phyloP scores from a whole-genome alignment of 2,113 vertebrate genomes.

The Corynorhinus townsendii region DNA sequence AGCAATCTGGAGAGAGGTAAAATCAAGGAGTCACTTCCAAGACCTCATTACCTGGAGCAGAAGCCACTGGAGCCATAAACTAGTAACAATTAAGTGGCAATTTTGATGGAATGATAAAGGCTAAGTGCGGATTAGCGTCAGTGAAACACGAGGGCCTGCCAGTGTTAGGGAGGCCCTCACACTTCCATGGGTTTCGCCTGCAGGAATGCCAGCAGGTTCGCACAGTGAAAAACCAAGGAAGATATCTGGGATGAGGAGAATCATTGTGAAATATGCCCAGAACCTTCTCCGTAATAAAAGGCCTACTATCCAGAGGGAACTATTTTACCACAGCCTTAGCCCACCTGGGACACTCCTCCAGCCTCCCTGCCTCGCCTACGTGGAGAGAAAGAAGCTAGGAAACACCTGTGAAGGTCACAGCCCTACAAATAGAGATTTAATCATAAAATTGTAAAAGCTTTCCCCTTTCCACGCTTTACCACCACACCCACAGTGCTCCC shows the following conservation, averaged over 20 bases:
- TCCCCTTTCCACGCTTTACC: neutral
- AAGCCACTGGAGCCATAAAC: neutral
- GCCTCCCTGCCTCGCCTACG: neutral
- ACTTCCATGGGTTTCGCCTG: neutral
- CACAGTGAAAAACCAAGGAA: neutral
- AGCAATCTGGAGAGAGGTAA: neutral
- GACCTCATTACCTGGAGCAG: neutral
- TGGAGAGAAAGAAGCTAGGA: neutral
- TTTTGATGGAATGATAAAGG: neutral
- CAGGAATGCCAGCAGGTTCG: neutral
- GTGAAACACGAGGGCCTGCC: neutral
- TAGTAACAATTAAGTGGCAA: neutral
- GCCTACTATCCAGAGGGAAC: neutral
- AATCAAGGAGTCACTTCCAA: neutral
- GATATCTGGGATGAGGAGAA: neutral
- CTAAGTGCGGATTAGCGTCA: neutral
- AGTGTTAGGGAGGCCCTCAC: neutral
- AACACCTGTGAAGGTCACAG: neutral
- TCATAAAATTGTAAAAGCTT: neutral
- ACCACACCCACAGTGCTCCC: neutral
- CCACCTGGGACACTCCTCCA: neutral
- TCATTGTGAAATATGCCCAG: neutral
- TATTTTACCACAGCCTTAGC: neutral
- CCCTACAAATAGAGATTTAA: neutral
- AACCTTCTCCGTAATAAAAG: neutral